Conservation (phyloP, 1,140 invertebrate species). For the Colletes latitarsis region DNA sequence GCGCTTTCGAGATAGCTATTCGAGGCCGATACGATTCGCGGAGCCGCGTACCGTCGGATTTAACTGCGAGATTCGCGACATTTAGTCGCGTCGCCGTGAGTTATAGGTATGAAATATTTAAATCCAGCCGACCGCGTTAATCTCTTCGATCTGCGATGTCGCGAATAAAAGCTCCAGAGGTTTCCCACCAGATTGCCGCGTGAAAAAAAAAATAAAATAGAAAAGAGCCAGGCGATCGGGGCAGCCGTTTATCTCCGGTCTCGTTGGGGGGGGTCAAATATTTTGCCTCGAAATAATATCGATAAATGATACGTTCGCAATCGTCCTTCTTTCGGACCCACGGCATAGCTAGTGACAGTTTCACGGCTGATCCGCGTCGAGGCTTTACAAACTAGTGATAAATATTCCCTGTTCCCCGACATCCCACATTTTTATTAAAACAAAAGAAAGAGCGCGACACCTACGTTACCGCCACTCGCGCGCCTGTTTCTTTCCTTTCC, state of each 20-base stretch:
- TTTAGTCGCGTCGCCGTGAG: neutral
- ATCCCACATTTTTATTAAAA: neutral
- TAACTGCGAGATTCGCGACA: neutral
- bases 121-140: conserved; percentile 28
- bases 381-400: neutral
- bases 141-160: conserved; percentile 39
- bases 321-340: neutral
- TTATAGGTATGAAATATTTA: conserved; percentile 33
- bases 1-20: neutral
- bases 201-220: neutral
- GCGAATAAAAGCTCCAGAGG: conserved; percentile 25
- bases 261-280: no score
- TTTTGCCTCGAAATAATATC: neutral
- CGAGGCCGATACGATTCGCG: neutral
- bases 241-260: conserved; percentile 23
- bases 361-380: no score
- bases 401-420: neutral
- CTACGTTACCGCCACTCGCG: no score
- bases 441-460: no score
- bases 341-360: neutral
- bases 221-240: neutral
- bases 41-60: neutral
- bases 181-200: conserved; percentile 7
- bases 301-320: neutral
- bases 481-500: neutral